Conservation (phyloP, 2,113 vertebrate genomes). For the Zootoca vivipara region DNA sequence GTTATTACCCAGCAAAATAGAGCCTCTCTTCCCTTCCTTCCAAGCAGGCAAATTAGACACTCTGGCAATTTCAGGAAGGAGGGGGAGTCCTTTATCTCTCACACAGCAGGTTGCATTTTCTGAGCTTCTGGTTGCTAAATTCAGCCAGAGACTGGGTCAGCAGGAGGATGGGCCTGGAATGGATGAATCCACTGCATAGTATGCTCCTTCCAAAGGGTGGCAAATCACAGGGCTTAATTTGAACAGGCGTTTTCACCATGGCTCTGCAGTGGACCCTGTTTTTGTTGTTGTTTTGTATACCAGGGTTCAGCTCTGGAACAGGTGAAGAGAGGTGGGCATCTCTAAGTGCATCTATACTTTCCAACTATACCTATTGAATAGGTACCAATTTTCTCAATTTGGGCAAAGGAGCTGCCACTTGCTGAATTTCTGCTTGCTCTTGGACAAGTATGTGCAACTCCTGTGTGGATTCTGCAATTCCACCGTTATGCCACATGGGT, state of each 20-base stretch:
- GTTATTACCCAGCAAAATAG: constrained; percentile 52
- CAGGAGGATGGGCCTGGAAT: neutral
- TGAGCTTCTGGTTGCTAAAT: neutral
- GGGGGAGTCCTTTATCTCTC: neutral
- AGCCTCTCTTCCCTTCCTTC: constrained; percentile 40
- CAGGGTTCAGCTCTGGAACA: neutral
- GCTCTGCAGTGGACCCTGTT: neutral
- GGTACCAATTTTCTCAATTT: neutral
- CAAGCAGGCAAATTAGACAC: constrained; percentile 37
- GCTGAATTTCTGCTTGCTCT: neutral
- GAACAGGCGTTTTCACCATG: neutral
- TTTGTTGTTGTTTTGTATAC: neutral
- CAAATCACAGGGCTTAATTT: neutral
- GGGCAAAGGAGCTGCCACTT: neutral
- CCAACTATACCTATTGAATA: neutral
- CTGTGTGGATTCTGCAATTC: neutral
- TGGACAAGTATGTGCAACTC: neutral
- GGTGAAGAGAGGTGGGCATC: too few relatives aligned
- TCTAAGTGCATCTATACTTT: neutral
- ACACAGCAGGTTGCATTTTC: neutral
- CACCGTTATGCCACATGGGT: neutral
- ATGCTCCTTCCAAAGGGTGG: neutral
- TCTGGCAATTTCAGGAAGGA: constrained; percentile 41
- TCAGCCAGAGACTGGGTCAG: neutral
- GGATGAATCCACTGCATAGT: neutral